Evolutionary conservation across 2,113 vertebrate genomes (phyloP).

Genomic region (Barnardius zonarius): DNA sequence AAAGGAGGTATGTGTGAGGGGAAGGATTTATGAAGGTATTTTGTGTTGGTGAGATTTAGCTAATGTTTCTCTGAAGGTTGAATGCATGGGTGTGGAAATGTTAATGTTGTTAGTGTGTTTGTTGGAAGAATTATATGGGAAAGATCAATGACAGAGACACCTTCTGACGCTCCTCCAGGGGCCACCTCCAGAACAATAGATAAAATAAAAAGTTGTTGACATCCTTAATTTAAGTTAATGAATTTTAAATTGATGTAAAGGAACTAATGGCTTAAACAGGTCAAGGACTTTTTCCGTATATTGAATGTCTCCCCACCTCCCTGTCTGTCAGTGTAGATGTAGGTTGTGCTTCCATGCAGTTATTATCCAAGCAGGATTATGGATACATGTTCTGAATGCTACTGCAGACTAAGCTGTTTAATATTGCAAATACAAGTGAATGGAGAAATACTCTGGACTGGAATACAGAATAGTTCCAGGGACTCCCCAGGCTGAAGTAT

Average conservation of each 20-base stretch:
- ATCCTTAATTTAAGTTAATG: background rate
- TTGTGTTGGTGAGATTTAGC: background rate
- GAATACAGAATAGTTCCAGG: background rate
- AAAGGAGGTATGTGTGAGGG: background rate
- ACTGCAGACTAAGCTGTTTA: background rate
- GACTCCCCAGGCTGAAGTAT: background rate
- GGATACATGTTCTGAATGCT: background rate
- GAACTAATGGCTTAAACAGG: slow-evolving; percentile 13
- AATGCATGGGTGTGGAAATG: background rate
- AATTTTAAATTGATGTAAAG: slow-evolving; percentile 17
- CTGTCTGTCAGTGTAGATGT: background rate
- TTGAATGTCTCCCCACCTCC: background rate
- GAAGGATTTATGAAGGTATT: slow-evolving; percentile 11
- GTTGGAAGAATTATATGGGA: background rate
- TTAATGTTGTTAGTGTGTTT: slow-evolving; percentile 4
- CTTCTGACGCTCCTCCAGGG: background rate
- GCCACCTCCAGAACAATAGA: background rate
- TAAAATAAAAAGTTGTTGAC: slow-evolving; percentile 15
- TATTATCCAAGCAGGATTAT: slow-evolving; percentile 7
- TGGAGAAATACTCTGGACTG: background rate
- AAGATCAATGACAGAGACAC: background rate
- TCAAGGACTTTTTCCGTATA: background rate
- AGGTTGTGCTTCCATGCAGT: slow-evolving; percentile 20
- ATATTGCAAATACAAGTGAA: background rate
- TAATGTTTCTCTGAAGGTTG: slow-evolving; percentile 8